Base-by-base conservation (phyloP, 2,797 vertebrate species). In the Chromobotia macracanthus region DNA sequence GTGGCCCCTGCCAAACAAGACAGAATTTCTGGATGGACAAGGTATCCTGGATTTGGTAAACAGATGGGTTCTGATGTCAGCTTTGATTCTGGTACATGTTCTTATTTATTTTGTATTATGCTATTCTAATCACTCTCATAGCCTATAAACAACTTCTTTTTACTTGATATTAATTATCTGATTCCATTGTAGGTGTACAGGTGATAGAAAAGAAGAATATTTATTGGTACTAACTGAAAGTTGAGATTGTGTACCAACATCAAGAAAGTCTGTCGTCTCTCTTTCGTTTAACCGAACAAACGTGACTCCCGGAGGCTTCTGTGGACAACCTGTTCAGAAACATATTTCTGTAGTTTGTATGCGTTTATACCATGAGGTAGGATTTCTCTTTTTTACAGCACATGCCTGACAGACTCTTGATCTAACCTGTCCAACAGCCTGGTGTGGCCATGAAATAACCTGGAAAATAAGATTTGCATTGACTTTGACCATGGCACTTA, bases 1-100 rank as follows among this genome's bases (percentile, higher is more conserved):
- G 89, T 93, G 82, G 89, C 92, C 65, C 48, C 86, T 51, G 89
- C 92, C 72, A 96, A 94, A 88, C 90, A 94, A 18, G 92, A 94
- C 1, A 75, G 89, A 28, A 87, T 88, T 66, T 80, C 92, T 55
- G 72, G 91, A 86, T 95, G 93, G 93, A 81, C 83, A 23, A 71
- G 90, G 23, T 87, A 90, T 11, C 87, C 92, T 0, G 93, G 89
- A 67, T 92, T 92, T 38, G 90, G 93, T 84, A 92, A 95, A 70
- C 84, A 91, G 66, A 63, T 90, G 81, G 93, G 93, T 79, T 89
- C 91, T 25, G 83, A 89, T 84, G 83, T 87, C 79, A 85, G 50
- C 87, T 87, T 93, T 78, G 93, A 91, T 65, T 75, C 89, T 73
- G 94, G 96, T 93, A 89, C 83, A 60, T 72, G 15, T 16, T 23